phyloP scores from a whole-genome alignment of 2,113 vertebrate species.

The Anas platyrhynchos region DNA sequence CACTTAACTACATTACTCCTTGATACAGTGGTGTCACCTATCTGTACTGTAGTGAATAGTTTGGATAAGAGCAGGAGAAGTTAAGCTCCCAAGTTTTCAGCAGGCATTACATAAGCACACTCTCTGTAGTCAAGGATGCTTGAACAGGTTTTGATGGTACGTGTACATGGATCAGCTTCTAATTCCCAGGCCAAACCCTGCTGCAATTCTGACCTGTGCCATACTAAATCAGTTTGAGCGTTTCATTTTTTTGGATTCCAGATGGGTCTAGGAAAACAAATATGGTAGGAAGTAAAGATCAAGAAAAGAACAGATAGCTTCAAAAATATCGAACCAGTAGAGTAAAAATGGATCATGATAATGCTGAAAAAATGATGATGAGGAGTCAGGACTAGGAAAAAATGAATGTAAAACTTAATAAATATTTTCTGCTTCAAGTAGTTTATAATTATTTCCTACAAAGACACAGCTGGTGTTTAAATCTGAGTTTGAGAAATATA shows the following conservation, averaged over 20 bases:
- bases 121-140: neutral
- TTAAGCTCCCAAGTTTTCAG: neutral
- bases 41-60: neutral
- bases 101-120: neutral
- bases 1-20: neutral
- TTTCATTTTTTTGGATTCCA: neutral
- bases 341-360: neutral
- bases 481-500: neutral
- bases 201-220: neutral
- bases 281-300: neutral
- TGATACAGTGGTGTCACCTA: neutral
- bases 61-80: neutral
- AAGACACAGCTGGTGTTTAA: neutral
- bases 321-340: neutral
- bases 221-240: neutral
- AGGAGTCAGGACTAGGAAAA: neutral
- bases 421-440: neutral
- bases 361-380: neutral
- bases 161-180: neutral
- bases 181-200: neutral
- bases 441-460: neutral
- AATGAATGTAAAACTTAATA: neutral
- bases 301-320: neutral
- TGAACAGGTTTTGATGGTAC: neutral
- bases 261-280: neutral